phyloP scores from a whole-genome alignment of 2,888 invertebrate genomes.

The Caenorhabditis japonica region DNA sequence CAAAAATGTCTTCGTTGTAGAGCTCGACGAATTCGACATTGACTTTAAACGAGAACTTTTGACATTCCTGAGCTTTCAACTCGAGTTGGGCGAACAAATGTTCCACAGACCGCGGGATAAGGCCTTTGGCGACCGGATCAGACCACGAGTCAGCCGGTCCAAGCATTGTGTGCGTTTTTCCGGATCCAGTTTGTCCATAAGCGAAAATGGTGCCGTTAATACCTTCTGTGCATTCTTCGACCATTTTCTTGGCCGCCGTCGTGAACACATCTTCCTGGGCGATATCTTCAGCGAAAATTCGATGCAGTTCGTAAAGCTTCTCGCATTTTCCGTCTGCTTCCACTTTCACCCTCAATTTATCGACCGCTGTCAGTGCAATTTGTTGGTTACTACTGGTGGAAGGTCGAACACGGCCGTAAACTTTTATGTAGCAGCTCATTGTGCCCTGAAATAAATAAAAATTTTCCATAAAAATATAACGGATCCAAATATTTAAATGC shows the following conservation, averaged over 20 bases:
- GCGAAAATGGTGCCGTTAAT: slow-evolving; percentile 80
- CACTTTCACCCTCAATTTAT: slow-evolving; percentile 7
- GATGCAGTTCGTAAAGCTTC: slow-evolving; percentile 37
- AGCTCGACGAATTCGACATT: no score
- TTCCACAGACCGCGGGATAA: slow-evolving; percentile 78
- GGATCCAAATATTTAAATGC: neutral
- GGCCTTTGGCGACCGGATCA: slow-evolving; percentile 77
- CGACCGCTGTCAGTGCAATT: slow-evolving; percentile 5
- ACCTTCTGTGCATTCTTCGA: slow-evolving; percentile 78
- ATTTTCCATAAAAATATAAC: neutral
- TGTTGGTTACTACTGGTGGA: slow-evolving; percentile 12
- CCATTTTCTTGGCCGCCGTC: slow-evolving; percentile 77
- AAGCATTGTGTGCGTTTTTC: no score
- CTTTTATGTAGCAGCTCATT: slow-evolving; percentile 35
- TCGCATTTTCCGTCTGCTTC: slow-evolving; percentile 15
- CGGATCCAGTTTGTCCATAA: slow-evolving; percentile 79
- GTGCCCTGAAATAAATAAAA: no score
- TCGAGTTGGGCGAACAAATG: slow-evolving; percentile 77
- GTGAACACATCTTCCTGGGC: slow-evolving; percentile 73
- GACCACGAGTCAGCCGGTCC: slow-evolving; percentile 69
- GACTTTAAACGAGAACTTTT: slow-evolving; percentile 76
- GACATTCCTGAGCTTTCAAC: slow-evolving; percentile 77
- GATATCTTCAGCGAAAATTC: slow-evolving; percentile 11
- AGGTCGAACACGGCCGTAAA: slow-evolving; percentile 31
- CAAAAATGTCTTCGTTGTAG: slow-evolving; percentile 79